Conservation (phyloP, 2,113 vertebrate genomes). For the Mus musculus region DNA sequence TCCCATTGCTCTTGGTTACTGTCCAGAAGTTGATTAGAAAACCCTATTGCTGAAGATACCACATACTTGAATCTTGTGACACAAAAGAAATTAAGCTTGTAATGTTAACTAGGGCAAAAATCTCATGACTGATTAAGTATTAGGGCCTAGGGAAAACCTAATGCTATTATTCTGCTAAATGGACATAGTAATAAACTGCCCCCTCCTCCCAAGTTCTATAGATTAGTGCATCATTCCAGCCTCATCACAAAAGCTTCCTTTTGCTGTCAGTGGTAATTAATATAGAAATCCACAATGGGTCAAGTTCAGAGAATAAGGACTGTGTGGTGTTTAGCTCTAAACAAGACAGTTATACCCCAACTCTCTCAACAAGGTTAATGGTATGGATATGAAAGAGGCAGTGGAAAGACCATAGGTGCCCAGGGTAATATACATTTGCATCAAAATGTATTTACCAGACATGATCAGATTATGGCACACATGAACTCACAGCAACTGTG, state of each 20-base stretch:
- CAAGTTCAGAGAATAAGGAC: background rate
- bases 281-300: background rate
- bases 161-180: background rate
- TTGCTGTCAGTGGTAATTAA: background rate
- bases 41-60: background rate
- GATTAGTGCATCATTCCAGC: background rate
- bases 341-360: background rate
- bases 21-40: background rate
- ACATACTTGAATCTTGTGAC: background rate
- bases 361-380: background rate
- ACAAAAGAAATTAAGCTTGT: background rate
- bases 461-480: background rate
- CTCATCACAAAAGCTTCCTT: background rate
- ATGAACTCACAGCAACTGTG: background rate
- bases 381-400: background rate
- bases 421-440: background rate
- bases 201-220: background rate
- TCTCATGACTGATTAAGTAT: too few relatives aligned
- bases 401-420: background rate
- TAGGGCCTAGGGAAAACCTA: background rate
- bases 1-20: background rate
- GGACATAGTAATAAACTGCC: background rate
- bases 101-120: background rate
- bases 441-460: background rate
- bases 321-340: background rate